Base-by-base conservation (phyloP, 1,140 invertebrate genomes). In the Sinonovacula constricta region DNA sequence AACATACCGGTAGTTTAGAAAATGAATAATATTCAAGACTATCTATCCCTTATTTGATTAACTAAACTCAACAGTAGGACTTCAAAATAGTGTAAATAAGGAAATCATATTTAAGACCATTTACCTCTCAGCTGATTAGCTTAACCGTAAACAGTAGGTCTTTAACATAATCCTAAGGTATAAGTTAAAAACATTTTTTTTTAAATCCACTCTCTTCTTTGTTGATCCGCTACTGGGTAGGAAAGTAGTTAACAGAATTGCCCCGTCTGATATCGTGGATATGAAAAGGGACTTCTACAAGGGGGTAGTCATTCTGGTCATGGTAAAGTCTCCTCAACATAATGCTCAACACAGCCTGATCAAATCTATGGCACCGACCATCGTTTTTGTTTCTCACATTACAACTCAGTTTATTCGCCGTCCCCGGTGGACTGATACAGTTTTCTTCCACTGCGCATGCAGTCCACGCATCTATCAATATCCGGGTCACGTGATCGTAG, bases 301-400 rank as follows among this genome's bases (percentile, higher is more conserved):
- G 22, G 0, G 75, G 75, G 31, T 78, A 78, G 33, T 78, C 59
- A 34, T 78, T 78, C 59, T 51, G n/a, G n/a, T 69, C 59, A 26
- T 78, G 75, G 30, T 62, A 78, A 18, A 78, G 36, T n/a, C 75
- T 60, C 15, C 75, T 30, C 30, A 78, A 26, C 36, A 78, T 30
- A 26, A 78, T 54, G 24, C 75, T 57, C 18, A 78, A 51, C 15
- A 78, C 66, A 31, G 75, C 31, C 33, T 78, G 75, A 49, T 78
- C 75, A 28, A 68, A 78, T 51, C 75, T 60, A 30, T 78, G 66
- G 67, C 75, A 78, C 24, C 66, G 26, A 18, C 75, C 75, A 28
- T 69, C 66, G 10, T 12, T 4, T 14, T 2, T 67, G n/a, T 49
- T 45, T 22, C 14, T 51, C 22, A 57, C 22, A 22, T 26, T 7